Percentiles rank a stretch among this genome's conserved stretches.
phyloP scores from a whole-genome alignment of 1,140 invertebrate genomes.

The Penaeus chinensis region DNA sequence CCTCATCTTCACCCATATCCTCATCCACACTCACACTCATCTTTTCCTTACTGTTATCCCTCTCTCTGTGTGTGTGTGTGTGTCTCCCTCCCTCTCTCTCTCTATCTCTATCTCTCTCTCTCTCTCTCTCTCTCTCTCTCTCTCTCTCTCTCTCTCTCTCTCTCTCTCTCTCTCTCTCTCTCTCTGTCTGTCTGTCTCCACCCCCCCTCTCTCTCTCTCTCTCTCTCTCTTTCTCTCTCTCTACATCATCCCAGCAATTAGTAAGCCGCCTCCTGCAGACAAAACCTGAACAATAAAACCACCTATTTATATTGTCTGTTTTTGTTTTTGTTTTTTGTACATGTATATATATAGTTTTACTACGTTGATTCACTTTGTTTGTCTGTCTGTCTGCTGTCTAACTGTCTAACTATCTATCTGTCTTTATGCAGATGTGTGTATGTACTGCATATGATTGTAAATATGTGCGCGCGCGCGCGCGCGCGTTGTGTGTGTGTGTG shows the following conservation, averaged over 20 bases:
- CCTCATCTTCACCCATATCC: neutral
- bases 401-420: too few species aligned
- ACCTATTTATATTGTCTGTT: too few species aligned
- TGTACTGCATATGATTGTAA: too few species aligned
- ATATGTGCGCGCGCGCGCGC: too few species aligned
- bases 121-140: conserved; percentile 28
- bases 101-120: conserved; percentile 27
- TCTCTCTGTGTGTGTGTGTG: neutral
- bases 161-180: neutral
- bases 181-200: neutral
- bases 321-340: too few species aligned
- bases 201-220: neutral
- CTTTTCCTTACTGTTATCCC: neutral
- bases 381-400: too few species aligned
- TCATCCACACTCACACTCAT: neutral
- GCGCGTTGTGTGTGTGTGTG: too few species aligned
- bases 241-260: neutral
- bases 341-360: too few species aligned
- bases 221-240: neutral
- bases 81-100: conserved; percentile 5
- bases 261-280: too few species aligned
- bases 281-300: too few species aligned
- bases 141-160: conserved; percentile 4
- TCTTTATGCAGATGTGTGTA: too few species aligned
- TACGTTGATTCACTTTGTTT: too few species aligned